Evolutionary conservation across 2,888 invertebrate genomes (phyloP).

Genomic region (Ormyrus nitidulus): DNA sequence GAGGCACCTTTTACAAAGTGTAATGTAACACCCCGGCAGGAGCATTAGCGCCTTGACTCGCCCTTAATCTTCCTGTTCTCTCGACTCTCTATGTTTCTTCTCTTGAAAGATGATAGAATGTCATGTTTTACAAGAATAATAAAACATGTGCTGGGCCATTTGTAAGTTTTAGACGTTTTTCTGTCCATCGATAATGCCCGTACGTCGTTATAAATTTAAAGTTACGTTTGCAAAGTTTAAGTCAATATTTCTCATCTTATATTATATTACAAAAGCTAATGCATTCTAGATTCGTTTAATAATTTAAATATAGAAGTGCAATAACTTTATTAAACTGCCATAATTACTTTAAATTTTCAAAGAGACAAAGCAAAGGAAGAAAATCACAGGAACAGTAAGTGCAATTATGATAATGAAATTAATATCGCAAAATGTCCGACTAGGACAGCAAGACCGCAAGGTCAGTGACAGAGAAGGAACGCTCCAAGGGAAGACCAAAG

Average conservation of each 20-base stretch:
- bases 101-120: conserved; percentile 50
- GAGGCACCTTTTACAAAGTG: conserved; percentile 41
- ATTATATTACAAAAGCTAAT: too few relatives aligned
- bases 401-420: conserved; percentile 73
- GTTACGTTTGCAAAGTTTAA: background rate
- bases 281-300: too few relatives aligned
- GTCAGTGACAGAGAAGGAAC: conserved; percentile 58
- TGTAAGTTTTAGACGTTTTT: conserved; percentile 30
- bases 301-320: too few relatives aligned
- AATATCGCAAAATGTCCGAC: conserved; percentile 66
- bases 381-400: conserved; percentile 63
- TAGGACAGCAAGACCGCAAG: conserved; percentile 64
- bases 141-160: conserved; percentile 35
- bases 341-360: too few relatives aligned
- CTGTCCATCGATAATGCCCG: too few relatives aligned
- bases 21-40: conserved; percentile 46
- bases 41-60: conserved; percentile 52
- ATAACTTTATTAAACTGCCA: too few relatives aligned
- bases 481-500: conserved; percentile 62
- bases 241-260: background rate
- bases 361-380: conserved; percentile 36
- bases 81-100: conserved; percentile 3
- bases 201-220: background rate
- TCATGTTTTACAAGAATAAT: conserved; percentile 53
- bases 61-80: conserved; percentile 48